Percentiles rank a stretch among this genome's conserved stretches.
phyloP scores from a whole-genome alignment of 2,113 vertebrate genomes.

The Trogon surrucura region DNA sequence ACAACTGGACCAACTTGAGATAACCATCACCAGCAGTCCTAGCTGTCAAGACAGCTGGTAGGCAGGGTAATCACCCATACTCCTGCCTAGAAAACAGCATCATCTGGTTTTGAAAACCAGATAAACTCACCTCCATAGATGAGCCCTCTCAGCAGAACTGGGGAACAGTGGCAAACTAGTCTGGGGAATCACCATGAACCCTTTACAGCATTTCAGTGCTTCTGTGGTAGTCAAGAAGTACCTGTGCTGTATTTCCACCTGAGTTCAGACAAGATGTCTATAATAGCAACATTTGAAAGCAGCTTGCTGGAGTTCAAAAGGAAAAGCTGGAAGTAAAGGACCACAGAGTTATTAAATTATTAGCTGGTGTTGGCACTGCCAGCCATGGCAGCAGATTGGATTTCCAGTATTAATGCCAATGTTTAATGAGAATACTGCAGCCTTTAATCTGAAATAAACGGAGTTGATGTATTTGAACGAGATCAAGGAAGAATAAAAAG shows the following conservation, averaged over 20 bases:
- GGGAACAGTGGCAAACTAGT: not conserved
- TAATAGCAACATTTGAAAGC: not conserved
- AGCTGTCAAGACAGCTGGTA: not conserved
- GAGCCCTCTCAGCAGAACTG: not conserved
- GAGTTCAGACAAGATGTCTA: not conserved
- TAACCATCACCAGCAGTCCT: not conserved
- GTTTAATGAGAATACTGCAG: constrained; percentile 1
- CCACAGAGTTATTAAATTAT: not conserved
- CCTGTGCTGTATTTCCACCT: not conserved
- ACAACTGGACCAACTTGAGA: not conserved
- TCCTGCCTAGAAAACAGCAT: not conserved
- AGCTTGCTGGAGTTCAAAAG: not conserved
- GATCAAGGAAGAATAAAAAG: constrained; percentile 8
- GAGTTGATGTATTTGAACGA: not conserved
- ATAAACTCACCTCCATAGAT: fast-evolving
- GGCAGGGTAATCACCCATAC: not conserved
- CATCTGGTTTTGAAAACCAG: not conserved
- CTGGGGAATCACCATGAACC: fast-evolving
- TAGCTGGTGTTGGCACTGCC: not conserved
- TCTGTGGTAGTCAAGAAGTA: not conserved
- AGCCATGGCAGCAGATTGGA: not conserved
- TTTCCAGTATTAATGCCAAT: constrained; percentile 30
- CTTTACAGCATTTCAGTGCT: not conserved
- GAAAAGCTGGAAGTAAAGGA: not conserved
- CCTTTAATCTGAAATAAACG: constrained; percentile 29